Evolutionary conservation across 2,797 vertebrate genomes (phyloP).

Genomic region (Sitta carolinensis): DNA sequence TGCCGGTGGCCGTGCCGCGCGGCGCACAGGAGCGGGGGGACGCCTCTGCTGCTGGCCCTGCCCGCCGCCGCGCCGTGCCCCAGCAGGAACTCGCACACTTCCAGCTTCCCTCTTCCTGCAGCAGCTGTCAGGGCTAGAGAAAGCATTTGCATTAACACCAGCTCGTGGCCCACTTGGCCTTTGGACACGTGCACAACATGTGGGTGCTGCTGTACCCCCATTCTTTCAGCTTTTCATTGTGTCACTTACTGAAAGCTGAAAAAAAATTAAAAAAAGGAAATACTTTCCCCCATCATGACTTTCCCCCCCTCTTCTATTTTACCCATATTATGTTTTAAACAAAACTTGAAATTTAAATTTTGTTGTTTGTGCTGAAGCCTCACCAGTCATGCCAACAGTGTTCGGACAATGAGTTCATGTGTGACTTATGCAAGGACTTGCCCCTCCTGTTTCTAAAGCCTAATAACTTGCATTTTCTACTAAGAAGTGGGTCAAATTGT

Average conservation of each 20-base stretch:
- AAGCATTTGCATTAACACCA: neutral
- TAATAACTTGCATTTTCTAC: neutral
- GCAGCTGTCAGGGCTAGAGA: conserved; percentile 90
- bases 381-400: neutral
- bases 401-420: neutral
- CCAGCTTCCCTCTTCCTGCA: conserved; percentile 92
- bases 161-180: neutral
- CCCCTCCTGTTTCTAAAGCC: neutral
- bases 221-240: neutral
- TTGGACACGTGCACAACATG: fast-evolving
- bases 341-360: neutral
- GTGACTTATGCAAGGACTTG: neutral
- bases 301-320: neutral
- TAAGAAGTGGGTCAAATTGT: neutral
- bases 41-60: conserved; percentile 87
- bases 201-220: neutral
- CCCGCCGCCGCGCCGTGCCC: conserved; percentile 82
- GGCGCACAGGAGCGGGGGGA: conserved; percentile 88
- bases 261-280: neutral
- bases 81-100: conserved; percentile 86
- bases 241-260: neutral
- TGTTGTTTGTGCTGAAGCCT: neutral
- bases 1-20: conserved; percentile 97
- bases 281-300: neutral
- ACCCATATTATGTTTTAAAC: neutral